Base-by-base conservation (phyloP, 2,797 vertebrate species). In the Pagetopsis macropterus region DNA sequence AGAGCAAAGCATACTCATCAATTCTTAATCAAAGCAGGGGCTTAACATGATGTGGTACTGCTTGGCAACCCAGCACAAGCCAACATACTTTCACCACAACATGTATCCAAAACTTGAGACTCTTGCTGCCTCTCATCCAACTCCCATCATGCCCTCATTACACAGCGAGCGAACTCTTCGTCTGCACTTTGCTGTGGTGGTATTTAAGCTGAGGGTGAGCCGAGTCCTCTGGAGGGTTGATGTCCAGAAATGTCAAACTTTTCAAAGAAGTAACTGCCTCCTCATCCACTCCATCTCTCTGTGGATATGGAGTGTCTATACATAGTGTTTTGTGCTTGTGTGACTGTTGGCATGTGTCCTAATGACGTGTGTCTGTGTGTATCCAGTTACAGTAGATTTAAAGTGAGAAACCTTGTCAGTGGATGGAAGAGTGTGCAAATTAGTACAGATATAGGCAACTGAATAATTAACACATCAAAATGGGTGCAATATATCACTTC, bases 1-100 rank as follows among this genome's bases (percentile, higher is more conserved):
- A 14, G 21, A 78, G 70, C 52, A 75, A 76, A 76, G 76, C 71
- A 70, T 3, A 79, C 66, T 82, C 86, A 87, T 88, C 72, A 79
- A 91, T 91, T 90, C 81, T 88, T 89, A 88, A 91, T 91, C 84
- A 90, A 88, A 88, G 74, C 72, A 11, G 79, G 19, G 81, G 62
- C 58, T 46, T 59, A 55, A 69, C 67, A 76, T 65, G 70, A 50
- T 49, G 52, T 57, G 75, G 58, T 68, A 31, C 70, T 54, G 75
- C 63, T 51, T 75, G 74, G 83, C 75, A 71, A 88, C 73, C 54
- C 65, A 51, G 50, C 48, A 3, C 66, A 81, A 75, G 67, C 71
- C 71, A 85, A 71, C 69, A 75, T 41, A 65, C 57, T 82, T 46
- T 59, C 17, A 23, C 16, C 17, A 56, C 59, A 37, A 46, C 64